Percentiles rank a stretch among this genome's conserved stretches.
Evolutionary conservation across 1,140 invertebrate genomes (phyloP).

Genomic region (Phortica variegata): DNA sequence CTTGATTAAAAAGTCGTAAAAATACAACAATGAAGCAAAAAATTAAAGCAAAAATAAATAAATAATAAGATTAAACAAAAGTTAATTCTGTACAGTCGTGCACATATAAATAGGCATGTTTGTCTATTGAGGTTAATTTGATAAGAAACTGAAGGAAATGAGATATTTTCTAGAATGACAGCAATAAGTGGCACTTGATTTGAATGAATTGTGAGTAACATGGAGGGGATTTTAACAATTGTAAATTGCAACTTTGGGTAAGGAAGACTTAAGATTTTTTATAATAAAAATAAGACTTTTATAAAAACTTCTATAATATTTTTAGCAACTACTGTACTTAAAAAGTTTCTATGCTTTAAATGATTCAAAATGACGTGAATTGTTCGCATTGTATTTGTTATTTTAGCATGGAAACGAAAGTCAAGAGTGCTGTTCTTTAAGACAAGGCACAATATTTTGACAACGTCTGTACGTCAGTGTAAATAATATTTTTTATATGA

Average conservation of each 20-base stretch:
- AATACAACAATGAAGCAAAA: conserved; percentile 2
- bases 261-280: conserved; percentile 48
- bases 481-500: conserved; percentile 2
- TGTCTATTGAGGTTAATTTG: conserved; percentile 14
- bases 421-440: conserved; percentile 23
- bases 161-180: conserved; percentile 28
- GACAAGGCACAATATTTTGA: conserved; percentile 31
- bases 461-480: conserved; percentile 26
- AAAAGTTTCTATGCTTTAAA: too few relatives aligned
- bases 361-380: conserved; percentile 28
- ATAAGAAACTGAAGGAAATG: conserved; percentile 46
- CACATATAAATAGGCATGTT: conserved; percentile 7
- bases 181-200: too few relatives aligned
- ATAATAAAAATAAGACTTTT: conserved; percentile 14
- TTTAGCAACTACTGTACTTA: conserved; percentile 7
- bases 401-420: conserved; percentile 18
- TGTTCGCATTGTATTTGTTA: too few relatives aligned
- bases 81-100: background rate
- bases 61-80: background rate
- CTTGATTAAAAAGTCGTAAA: conserved; percentile 17
- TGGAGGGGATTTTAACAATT: conserved; percentile 22
- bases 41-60: conserved; percentile 11
- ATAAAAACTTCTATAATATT: conserved; percentile 8
- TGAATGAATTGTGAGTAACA: too few relatives aligned
- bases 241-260: conserved; percentile 8